Percentiles rank a stretch among this genome's conserved stretches.
Evolutionary conservation across 2,113 vertebrate species (phyloP).

Genomic region (Platichthys stellatus): DNA sequence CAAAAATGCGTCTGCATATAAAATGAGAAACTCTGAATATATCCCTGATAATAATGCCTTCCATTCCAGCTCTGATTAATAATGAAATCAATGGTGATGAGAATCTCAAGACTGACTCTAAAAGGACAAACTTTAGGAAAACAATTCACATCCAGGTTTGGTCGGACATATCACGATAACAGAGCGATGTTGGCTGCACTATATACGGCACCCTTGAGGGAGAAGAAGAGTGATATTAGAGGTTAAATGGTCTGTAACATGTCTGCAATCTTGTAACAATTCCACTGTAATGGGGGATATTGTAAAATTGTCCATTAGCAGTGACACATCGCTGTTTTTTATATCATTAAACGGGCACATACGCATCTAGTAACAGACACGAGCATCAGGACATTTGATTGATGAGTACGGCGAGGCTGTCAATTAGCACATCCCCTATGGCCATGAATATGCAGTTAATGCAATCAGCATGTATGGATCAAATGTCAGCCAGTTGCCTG

Average conservation of each 20-base stretch:
- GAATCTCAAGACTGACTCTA: constrained; percentile 14
- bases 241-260: constrained; percentile 61
- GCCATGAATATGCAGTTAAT: constrained; percentile 66
- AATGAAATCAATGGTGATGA: background rate
- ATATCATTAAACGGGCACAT: constrained; percentile 61
- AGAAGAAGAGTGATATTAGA: constrained; percentile 41
- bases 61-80: background rate
- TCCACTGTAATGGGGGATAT: constrained; percentile 55
- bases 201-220: constrained; percentile 21
- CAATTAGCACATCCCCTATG: constrained; percentile 52
- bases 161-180: background rate
- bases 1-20: too few species aligned
- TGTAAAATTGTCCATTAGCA: constrained; percentile 65
- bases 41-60: background rate
- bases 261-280: constrained; percentile 66
- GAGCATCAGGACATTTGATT: constrained; percentile 60
- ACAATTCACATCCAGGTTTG: constrained; percentile 10
- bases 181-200: constrained; percentile 28
- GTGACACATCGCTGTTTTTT: constrained; percentile 43
- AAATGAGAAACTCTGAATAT: too few species aligned
- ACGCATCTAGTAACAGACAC: constrained; percentile 40
- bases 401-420: constrained; percentile 61
- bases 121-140: constrained; percentile 4
- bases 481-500: constrained; percentile 50
- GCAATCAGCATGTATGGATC: constrained; percentile 47